Conservation (phyloP, 2,113 vertebrate species). For the Eolophus roseicapilla region DNA sequence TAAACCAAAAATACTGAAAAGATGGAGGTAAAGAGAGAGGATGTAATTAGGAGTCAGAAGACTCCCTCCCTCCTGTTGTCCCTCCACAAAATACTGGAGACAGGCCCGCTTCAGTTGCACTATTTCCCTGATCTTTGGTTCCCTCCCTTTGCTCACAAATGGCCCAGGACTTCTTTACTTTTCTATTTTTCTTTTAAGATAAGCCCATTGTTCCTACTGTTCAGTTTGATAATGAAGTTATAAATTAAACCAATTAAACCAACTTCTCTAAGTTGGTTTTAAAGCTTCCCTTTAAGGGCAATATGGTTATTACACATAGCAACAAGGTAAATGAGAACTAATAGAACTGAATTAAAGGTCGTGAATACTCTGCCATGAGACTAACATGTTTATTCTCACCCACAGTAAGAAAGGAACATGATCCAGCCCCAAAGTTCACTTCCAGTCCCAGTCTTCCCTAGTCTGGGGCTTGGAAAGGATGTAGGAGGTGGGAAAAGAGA, state of each 20-base stretch:
- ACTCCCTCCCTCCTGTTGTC: not conserved
- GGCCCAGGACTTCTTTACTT: not conserved
- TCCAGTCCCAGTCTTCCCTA: not conserved
- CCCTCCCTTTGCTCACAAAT: not conserved
- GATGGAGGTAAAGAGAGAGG: not conserved
- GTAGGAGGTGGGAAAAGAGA: not conserved
- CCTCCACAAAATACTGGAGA: not conserved
- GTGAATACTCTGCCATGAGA: not conserved
- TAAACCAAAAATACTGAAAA: not conserved
- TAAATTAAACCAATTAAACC: not conserved
- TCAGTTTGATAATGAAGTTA: not conserved
- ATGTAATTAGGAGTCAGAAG: not conserved
- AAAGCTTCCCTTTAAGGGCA: not conserved
- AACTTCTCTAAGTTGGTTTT: not conserved
- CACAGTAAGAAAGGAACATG: not conserved
- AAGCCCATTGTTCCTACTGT: not conserved
- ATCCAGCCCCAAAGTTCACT: not conserved
- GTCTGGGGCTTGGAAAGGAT: fast-evolving
- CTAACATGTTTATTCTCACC: not conserved
- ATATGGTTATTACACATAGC: not conserved
- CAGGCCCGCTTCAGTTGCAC: not conserved
- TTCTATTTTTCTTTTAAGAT: not conserved
- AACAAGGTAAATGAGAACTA: not conserved
- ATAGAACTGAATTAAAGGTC: not conserved
- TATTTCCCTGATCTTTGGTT: not conserved